phyloP scores from a whole-genome alignment of 2,797 vertebrate genomes.

The Notolepis coatsorum region DNA sequence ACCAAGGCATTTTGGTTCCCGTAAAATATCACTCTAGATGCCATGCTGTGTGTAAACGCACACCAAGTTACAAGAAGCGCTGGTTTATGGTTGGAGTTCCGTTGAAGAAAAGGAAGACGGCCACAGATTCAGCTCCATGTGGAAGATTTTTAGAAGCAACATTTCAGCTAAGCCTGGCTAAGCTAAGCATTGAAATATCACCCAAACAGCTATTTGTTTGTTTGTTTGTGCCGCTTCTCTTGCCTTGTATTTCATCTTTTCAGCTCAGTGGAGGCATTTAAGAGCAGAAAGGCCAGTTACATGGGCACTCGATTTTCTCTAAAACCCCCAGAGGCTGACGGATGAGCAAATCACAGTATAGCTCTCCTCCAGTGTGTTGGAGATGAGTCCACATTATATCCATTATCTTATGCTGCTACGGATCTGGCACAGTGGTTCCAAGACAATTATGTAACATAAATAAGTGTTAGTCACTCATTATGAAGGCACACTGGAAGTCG shows the following conservation, averaged over 20 bases:
- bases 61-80: too few species aligned
- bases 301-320: not conserved
- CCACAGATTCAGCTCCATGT: too few species aligned
- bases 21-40: too few species aligned
- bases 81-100: too few species aligned
- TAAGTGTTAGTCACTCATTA: slow-evolving; percentile 17
- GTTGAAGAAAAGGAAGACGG: too few species aligned
- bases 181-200: not conserved
- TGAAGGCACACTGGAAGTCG: not conserved
- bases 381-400: slow-evolving; percentile 10
- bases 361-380: not conserved
- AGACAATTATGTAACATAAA: slow-evolving; percentile 36
- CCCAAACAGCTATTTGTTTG: not conserved
- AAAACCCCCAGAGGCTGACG: slow-evolving; percentile 8
- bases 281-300: slow-evolving; percentile 13
- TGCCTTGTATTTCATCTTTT: not conserved
- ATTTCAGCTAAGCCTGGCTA: too few species aligned
- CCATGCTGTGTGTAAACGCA: too few species aligned
- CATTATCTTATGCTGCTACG: slow-evolving; percentile 7
- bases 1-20: too few species aligned
- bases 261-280: not conserved
- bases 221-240: slow-evolving; percentile 7
- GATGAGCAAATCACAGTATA: slow-evolving; percentile 15
- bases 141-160: too few species aligned
- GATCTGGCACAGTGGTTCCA: slow-evolving; percentile 11